Conservation (phyloP, 2,888 invertebrate genomes). For the Campoplex capitator region DNA sequence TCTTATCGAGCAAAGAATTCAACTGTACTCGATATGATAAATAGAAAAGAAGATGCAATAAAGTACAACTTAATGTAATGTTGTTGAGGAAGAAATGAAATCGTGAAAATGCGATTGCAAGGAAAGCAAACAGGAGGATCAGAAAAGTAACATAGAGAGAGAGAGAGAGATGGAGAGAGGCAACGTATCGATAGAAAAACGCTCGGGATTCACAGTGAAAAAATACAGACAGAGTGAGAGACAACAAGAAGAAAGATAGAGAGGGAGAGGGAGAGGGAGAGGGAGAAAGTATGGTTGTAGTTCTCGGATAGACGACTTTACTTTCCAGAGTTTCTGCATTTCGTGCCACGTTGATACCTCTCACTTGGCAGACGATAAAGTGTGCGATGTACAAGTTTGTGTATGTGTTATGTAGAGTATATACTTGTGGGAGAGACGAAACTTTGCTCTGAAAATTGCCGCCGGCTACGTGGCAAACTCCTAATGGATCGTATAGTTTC, state of each 20-base stretch:
- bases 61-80: not conserved
- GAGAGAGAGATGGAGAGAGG: not conserved
- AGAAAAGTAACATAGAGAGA: not conserved
- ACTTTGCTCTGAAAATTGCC: slow-evolving; percentile 79
- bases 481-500: slow-evolving; percentile 82
- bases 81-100: slow-evolving; percentile 17
- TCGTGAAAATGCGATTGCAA: slow-evolving; percentile 6
- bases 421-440: slow-evolving; percentile 71
- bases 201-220: slow-evolving; percentile 17
- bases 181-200: slow-evolving; percentile 35
- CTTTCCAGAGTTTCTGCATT: slow-evolving; percentile 69
- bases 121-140: not conserved
- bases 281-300: slow-evolving; percentile 68
- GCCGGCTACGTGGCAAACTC: slow-evolving; percentile 79
- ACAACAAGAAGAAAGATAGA: slow-evolving; percentile 67
- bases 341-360: slow-evolving; percentile 74
- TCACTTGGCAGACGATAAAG: slow-evolving; percentile 76
- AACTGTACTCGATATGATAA: not conserved
- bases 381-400: slow-evolving; percentile 59
- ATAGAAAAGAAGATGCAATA: slow-evolving; percentile 3
- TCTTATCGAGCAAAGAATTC: not conserved
- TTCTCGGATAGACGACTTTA: slow-evolving; percentile 72
- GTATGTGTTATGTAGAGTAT: slow-evolving; percentile 9
- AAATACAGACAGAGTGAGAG: slow-evolving; percentile 65
- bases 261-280: slow-evolving; percentile 18